Evolutionary conservation across 1,140 invertebrate genomes (phyloP).

Genomic region (Bombus huntii): DNA sequence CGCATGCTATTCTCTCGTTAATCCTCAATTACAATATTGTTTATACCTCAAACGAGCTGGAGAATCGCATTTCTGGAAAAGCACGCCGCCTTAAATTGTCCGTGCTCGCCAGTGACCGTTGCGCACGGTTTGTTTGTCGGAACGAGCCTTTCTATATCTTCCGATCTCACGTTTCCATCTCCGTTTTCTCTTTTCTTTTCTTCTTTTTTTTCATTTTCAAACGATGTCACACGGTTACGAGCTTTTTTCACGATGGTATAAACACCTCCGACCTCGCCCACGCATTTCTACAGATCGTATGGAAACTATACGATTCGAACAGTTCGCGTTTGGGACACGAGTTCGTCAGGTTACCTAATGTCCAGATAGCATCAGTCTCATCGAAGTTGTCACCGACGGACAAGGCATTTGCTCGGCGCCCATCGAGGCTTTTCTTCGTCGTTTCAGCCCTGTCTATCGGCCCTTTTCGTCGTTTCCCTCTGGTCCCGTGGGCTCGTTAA

Average conservation of each 20-base stretch:
- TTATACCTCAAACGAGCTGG: conserved; percentile 61
- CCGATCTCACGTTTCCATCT: background rate
- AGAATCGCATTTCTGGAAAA: conserved; percentile 20
- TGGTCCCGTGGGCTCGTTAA: conserved; percentile 66
- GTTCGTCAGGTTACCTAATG: conserved; percentile 45
- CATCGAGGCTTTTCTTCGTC: conserved; percentile 45
- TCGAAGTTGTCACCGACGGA: conserved; percentile 61
- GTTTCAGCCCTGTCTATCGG: conserved; percentile 40
- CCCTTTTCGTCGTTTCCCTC: conserved; percentile 47
- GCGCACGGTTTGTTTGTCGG: background rate
- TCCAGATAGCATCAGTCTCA: conserved; percentile 52
- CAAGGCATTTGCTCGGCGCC: conserved; percentile 28
- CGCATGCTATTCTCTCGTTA: conserved; percentile 72
- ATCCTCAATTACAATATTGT: conserved; percentile 73
- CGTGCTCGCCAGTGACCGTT: background rate
- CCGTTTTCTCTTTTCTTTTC: background rate
- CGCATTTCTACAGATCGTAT: conserved; percentile 5
- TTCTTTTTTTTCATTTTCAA: background rate
- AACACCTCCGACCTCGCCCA: background rate
- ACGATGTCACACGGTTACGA: background rate
- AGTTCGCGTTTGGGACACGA: background rate
- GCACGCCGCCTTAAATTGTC: background rate
- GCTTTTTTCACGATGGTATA: background rate
- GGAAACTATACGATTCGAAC: too few species aligned
- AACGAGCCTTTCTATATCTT: background rate